Evolutionary conservation across 2,888 invertebrate genomes (phyloP).

Genomic region (Drosophila quinaria): DNA sequence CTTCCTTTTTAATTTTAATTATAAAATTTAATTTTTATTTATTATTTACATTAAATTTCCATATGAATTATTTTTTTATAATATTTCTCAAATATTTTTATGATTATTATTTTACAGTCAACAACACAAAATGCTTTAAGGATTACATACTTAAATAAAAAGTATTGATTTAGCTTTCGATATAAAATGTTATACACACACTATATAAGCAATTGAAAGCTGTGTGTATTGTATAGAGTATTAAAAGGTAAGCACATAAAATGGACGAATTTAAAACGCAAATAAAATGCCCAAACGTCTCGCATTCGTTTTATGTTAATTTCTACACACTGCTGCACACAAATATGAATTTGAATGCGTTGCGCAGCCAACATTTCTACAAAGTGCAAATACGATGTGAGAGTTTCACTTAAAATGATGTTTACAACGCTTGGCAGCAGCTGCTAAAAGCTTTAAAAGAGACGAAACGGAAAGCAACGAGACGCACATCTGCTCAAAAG

Average conservation of each 20-base stretch:
- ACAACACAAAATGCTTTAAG: too few relatives aligned
- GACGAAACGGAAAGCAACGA: neutral
- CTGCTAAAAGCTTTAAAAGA: slow-evolving; percentile 65
- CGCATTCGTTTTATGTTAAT: slow-evolving; percentile 68
- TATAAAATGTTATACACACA: neutral
- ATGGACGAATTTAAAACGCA: slow-evolving; percentile 24
- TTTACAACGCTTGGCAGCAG: slow-evolving; percentile 49
- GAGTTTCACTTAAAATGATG: slow-evolving; percentile 64
- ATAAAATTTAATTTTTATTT: too few relatives aligned
- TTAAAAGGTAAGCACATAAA: slow-evolving; percentile 17
- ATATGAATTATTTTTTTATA: too few relatives aligned
- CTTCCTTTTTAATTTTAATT: too few relatives aligned
- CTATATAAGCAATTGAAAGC: neutral
- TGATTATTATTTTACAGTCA: too few relatives aligned
- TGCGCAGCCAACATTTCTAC: slow-evolving; percentile 49
- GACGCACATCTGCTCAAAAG: slow-evolving; percentile 50
- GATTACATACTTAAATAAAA: neutral
- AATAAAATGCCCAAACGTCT: slow-evolving; percentile 35
- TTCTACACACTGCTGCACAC: slow-evolving; percentile 59
- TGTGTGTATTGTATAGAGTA: slow-evolving; percentile 29
- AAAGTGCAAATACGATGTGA: slow-evolving; percentile 46
- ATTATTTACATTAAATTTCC: too few relatives aligned
- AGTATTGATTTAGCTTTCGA: neutral
- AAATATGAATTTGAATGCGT: slow-evolving; percentile 64
- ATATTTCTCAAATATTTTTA: too few relatives aligned